phyloP scores from a whole-genome alignment of 2,113 vertebrate genomes.

The Scytalopus superciliaris region DNA sequence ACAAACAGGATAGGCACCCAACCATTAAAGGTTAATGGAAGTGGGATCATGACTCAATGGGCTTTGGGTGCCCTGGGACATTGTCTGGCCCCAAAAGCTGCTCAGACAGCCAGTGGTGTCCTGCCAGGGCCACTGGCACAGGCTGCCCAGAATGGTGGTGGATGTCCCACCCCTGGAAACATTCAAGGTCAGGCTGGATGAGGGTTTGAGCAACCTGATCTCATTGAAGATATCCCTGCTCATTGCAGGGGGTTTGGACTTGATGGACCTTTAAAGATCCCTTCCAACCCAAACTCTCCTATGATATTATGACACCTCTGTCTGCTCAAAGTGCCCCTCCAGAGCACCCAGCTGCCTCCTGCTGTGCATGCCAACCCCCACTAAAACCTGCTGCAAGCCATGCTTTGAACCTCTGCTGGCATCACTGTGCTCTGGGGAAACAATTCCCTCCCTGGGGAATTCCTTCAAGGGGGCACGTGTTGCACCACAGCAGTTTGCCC shows the following conservation, averaged over 20 bases:
- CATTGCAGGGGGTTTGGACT: not conserved
- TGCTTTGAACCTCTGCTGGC: not conserved
- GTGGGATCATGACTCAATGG: not conserved
- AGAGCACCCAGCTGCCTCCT: not conserved
- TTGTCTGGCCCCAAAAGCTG: not conserved
- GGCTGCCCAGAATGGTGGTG: not conserved
- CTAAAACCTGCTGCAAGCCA: not conserved
- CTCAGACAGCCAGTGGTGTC: not conserved
- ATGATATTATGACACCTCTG: not conserved
- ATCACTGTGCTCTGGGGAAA: not conserved
- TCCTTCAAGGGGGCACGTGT: not conserved
- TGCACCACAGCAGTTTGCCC: not conserved
- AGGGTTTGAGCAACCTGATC: not conserved
- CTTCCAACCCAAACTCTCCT: not conserved
- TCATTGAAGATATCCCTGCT: not conserved
- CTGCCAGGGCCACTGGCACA: not conserved
- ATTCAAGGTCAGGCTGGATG: not conserved
- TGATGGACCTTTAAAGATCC: not conserved
- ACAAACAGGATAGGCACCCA: not conserved
- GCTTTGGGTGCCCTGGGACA: not conserved
- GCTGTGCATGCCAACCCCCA: not conserved
- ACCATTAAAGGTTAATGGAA: not conserved
- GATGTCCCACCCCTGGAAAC: not conserved
- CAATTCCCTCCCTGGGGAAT: not conserved
- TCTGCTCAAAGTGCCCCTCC: not conserved